A percentile compares a stretch with the other conserved stretches of the same genome.
Conservation (phyloP, 1,140 invertebrate species). For the Trichomalopsis sarcophagae region DNA sequence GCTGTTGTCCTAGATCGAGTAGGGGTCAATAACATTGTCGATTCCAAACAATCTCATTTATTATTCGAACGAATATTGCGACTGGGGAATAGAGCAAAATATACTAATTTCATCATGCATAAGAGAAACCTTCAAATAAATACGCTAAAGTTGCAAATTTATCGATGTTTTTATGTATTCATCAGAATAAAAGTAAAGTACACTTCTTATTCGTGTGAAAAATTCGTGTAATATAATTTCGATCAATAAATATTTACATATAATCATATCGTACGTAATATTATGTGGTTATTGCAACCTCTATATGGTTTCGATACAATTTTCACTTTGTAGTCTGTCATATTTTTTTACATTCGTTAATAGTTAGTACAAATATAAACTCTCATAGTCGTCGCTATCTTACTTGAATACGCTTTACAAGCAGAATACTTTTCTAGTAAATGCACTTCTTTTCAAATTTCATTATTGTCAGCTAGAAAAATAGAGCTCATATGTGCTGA, state of each 20-base stretch:
- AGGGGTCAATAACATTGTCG: no score
- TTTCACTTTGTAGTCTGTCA: background rate
- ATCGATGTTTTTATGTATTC: constrained; percentile 8
- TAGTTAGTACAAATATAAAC: constrained; percentile 37
- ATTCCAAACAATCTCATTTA: no score
- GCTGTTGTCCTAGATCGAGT: no score
- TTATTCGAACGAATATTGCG: no score
- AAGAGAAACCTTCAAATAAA: no score
- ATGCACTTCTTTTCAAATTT: constrained; percentile 10
- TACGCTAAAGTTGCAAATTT: no score
- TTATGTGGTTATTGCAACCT: constrained; percentile 15
- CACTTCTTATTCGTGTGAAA: constrained; percentile 41
- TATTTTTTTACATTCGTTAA: background rate
- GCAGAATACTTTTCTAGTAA: constrained; percentile 3
- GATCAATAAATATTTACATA: constrained; percentile 42
- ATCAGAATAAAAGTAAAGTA: constrained; percentile 26
- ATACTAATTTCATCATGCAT: no score
- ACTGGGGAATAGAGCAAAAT: no score
- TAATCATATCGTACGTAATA: background rate
- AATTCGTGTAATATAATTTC: constrained; percentile 26
- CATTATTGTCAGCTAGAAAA: constrained; percentile 42
- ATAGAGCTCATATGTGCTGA: background rate
- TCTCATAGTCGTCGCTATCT: background rate
- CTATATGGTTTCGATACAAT: background rate
- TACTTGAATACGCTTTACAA: constrained; percentile 22